Evolutionary conservation across 2,797 vertebrate genomes (phyloP).

Genomic region (Acrocephalus scirpaceus): DNA sequence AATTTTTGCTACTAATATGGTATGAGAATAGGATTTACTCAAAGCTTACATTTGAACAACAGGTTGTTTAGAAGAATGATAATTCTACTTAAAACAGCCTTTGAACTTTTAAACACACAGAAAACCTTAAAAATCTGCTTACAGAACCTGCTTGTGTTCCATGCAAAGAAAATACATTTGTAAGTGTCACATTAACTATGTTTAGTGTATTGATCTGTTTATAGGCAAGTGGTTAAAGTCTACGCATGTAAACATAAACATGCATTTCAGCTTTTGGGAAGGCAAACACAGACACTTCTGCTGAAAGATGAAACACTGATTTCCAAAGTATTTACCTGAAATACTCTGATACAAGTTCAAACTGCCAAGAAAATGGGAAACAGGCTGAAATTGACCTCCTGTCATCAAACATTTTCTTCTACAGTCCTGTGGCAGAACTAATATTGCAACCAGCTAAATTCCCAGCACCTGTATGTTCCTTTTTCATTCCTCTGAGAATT

Average conservation of each 20-base stretch:
- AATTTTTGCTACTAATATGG: neutral
- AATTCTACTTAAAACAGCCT: neutral
- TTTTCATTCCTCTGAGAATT: neutral
- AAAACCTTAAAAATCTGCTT: neutral
- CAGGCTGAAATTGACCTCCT: neutral
- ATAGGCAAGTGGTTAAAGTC: neutral
- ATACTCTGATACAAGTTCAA: neutral
- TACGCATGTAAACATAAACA: neutral
- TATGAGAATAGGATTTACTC: neutral
- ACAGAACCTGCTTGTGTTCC: neutral
- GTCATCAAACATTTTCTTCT: neutral
- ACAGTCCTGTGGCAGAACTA: neutral
- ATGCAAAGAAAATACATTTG: neutral
- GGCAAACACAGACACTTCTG: neutral
- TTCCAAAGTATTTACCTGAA: neutral
- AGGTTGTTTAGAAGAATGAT: neutral
- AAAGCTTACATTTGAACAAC: neutral
- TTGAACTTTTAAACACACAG: neutral
- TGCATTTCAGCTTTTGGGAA: neutral
- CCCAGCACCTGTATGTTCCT: neutral
- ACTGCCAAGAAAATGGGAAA: neutral
- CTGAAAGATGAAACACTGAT: neutral
- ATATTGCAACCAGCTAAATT: neutral
- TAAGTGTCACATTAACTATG: neutral
- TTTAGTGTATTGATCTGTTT: neutral